Conservation (phyloP, 2,888 invertebrate genomes). For the Scaeva pyrastri region DNA sequence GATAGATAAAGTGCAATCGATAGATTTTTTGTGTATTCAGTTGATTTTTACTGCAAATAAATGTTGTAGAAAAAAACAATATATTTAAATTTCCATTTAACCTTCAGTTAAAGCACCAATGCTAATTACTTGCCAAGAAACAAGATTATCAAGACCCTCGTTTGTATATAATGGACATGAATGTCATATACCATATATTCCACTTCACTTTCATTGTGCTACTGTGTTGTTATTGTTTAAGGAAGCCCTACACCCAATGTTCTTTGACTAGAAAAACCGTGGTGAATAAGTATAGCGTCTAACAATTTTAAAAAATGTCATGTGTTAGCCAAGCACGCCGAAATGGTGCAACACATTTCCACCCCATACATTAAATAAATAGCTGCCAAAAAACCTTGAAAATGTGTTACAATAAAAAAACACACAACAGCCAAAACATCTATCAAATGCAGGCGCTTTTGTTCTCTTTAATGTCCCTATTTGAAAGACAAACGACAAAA, state of each 20-base stretch:
- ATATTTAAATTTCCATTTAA: slow-evolving; percentile 31
- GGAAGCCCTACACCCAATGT: slow-evolving; percentile 55
- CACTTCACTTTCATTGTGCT: slow-evolving; percentile 27
- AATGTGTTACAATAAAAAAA: slow-evolving; percentile 54
- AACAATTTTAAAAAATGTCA: slow-evolving; percentile 46
- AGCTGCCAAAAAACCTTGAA: slow-evolving; percentile 68
- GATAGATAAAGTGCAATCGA: slow-evolving; percentile 19
- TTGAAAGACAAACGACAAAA: not conserved
- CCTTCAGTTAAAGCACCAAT: slow-evolving; percentile 48
- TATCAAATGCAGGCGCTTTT: slow-evolving; percentile 41
- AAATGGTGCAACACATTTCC: slow-evolving; percentile 13
- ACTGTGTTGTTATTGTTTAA: slow-evolving; percentile 10
- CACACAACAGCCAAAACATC: slow-evolving; percentile 41
- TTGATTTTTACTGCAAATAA: not conserved
- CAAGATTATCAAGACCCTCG: slow-evolving; percentile 46
- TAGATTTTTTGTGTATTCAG: slow-evolving; percentile 5
- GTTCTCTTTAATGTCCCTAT: not conserved
- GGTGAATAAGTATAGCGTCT: slow-evolving; percentile 10
- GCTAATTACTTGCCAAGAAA: slow-evolving; percentile 72
- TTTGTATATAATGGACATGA: slow-evolving; percentile 36
- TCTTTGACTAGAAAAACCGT: slow-evolving; percentile 14
- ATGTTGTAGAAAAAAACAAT: slow-evolving; percentile 24
- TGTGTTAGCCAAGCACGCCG: slow-evolving; percentile 38
- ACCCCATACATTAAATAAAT: slow-evolving; percentile 19
- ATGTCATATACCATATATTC: slow-evolving; percentile 9